phyloP scores from a whole-genome alignment of 2,888 invertebrate genomes.

The Liodrosophila aerea region DNA sequence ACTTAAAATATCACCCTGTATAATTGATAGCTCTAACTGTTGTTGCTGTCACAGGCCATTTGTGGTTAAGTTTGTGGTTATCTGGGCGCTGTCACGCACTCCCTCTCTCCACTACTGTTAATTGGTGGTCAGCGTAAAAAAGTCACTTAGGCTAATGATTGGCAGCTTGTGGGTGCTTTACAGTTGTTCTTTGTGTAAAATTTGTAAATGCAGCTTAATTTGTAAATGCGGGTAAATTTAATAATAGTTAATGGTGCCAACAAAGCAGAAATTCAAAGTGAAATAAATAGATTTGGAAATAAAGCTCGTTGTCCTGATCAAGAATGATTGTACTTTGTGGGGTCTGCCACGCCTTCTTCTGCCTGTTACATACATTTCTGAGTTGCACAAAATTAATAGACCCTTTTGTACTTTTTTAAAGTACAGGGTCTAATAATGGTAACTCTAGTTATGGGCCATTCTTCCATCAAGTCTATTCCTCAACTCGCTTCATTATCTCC shows the following conservation, averaged over 20 bases:
- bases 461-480: too few relatives aligned
- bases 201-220: conserved; percentile 36
- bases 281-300: neutral
- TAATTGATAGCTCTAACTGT: conserved; percentile 8
- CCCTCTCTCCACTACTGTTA: conserved; percentile 1
- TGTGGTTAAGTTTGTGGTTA: conserved; percentile 38
- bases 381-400: too few relatives aligned
- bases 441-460: too few relatives aligned
- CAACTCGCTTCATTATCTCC: too few relatives aligned
- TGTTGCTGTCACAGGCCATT: conserved; percentile 27
- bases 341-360: too few relatives aligned
- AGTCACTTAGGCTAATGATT: conserved; percentile 59
- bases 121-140: conserved; percentile 35
- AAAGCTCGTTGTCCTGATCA: too few relatives aligned
- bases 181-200: conserved; percentile 16
- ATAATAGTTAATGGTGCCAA: conserved; percentile 6
- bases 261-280: conserved; percentile 5
- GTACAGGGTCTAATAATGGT: too few relatives aligned
- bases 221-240: neutral
- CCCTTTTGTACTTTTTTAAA: too few relatives aligned
- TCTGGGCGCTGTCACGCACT: conserved; percentile 26
- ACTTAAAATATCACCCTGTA: neutral
- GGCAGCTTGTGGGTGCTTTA: conserved; percentile 15
- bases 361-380: too few relatives aligned
- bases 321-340: too few relatives aligned